Evolutionary conservation across 2,797 vertebrate genomes (phyloP).

Genomic region (Lutjanus argentimaculatus): DNA sequence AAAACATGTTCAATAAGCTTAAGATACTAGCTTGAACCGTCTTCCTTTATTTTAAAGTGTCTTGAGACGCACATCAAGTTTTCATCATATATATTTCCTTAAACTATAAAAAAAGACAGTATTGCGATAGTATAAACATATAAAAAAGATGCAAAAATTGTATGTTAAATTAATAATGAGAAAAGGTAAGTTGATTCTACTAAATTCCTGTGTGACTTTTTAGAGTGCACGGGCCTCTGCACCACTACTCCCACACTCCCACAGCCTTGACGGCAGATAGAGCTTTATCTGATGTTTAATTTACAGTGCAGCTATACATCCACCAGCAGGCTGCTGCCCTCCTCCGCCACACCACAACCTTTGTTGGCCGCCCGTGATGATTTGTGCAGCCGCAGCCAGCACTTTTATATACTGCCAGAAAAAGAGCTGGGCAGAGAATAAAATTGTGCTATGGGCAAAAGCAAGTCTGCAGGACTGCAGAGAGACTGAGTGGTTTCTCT

Average conservation of each 20-base stretch:
- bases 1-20: too few species aligned
- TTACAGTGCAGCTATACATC: conserved; percentile 52
- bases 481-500: conserved; percentile 46
- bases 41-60: too few species aligned
- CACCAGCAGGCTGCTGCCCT: conserved; percentile 44
- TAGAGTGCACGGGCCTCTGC: conserved; percentile 14
- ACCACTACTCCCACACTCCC: conserved; percentile 39
- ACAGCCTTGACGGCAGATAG: conserved; percentile 36
- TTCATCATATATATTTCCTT: too few species aligned
- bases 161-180: too few species aligned
- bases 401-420: conserved; percentile 58
- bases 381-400: conserved; percentile 52
- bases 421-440: conserved; percentile 42
- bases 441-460: conserved; percentile 53
- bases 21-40: too few species aligned
- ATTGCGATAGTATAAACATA: too few species aligned
- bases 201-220: too few species aligned
- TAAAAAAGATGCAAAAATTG: too few species aligned
- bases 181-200: too few species aligned
- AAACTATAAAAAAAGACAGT: too few species aligned
- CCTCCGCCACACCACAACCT: conserved; percentile 44
- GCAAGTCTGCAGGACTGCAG: conserved; percentile 36
- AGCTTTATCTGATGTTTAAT: conserved; percentile 61
- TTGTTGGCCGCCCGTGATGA: conserved; percentile 54
- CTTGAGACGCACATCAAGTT: too few species aligned